These are phyloP conservation scores for Calycopis cecrops DNA, from an alignment of 1,140 invertebrate species.

Conservation along the genomic window DNA sequence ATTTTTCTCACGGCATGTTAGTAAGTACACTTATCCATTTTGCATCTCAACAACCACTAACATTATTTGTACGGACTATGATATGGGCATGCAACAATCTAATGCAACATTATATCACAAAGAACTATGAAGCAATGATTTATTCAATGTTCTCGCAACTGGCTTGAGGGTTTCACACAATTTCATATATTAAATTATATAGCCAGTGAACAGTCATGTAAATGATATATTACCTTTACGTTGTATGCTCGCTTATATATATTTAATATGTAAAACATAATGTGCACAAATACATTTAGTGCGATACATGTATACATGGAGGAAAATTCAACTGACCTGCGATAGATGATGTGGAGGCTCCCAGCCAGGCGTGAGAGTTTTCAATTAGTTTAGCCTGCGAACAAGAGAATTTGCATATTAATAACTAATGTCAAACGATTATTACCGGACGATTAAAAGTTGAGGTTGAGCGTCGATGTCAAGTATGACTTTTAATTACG, in stretches of 20 bases:
- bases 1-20: conserved; percentile 30
- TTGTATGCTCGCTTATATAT: background rate
- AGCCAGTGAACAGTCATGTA: background rate
- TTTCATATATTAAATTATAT: conserved; percentile 12
- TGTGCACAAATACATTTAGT: background rate
- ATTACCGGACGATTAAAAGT: too few relatives aligned
- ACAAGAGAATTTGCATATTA: conserved; percentile 63
- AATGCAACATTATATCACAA: conserved; percentile 22
- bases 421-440: conserved; percentile 11
- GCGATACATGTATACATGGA: background rate
- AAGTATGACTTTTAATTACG: too few relatives aligned
- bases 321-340: conserved; percentile 83
- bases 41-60: conserved; percentile 27
- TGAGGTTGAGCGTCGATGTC: too few relatives aligned
- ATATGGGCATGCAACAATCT: conserved; percentile 25
- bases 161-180: conserved; percentile 6
- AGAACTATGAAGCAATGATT: conserved; percentile 19
- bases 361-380: conserved; percentile 92
- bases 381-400: conserved; percentile 92
- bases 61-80: conserved; percentile 36
- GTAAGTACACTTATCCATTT: conserved; percentile 25
- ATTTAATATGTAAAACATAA: background rate
- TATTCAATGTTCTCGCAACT: conserved; percentile 16
- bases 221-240: conserved; percentile 6
- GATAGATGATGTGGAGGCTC: conserved; percentile 88